Evolutionary conservation across 2,888 invertebrate genomes (phyloP).

Genomic region (Nymphalis polychloros): DNA sequence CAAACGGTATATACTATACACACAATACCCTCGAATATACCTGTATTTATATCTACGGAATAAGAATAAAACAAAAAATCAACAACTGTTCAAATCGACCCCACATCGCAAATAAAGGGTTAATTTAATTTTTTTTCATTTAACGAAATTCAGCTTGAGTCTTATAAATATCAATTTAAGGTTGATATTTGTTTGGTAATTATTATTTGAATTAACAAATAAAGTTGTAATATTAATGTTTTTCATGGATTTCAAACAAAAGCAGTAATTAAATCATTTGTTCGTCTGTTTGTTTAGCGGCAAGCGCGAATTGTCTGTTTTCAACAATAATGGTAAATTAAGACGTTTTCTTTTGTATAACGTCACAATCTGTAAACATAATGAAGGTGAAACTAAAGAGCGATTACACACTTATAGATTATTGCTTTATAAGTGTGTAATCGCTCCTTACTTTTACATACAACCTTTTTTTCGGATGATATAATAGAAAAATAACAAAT

Average conservation of each 20-base stretch:
- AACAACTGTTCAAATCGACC: conserved; percentile 58
- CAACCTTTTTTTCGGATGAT: no score
- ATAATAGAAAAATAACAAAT: no score
- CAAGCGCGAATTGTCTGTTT: conserved; percentile 46
- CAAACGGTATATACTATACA: conserved; percentile 77
- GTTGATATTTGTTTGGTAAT: conserved; percentile 29
- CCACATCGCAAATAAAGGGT: conserved; percentile 43
- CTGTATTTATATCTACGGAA: conserved; percentile 64
- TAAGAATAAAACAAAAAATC: conserved; percentile 49
- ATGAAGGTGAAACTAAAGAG: conserved; percentile 36
- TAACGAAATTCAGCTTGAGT: neutral
- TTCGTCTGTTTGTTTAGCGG: conserved; percentile 47
- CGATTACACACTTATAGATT: neutral
- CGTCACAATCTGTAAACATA: conserved; percentile 53
- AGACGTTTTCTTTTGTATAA: conserved; percentile 46
- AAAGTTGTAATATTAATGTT: conserved; percentile 26
- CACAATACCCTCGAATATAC: conserved; percentile 42
- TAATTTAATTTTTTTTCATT: neutral
- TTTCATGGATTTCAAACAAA: conserved; percentile 53
- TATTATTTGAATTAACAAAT: neutral
- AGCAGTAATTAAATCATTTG: conserved; percentile 58
- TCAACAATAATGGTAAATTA: conserved; percentile 61
- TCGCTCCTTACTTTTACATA: no score
- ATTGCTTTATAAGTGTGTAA: neutral
- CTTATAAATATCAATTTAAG: conserved; percentile 30